phyloP scores from a whole-genome alignment of 1,140 invertebrate genomes.

The Bombus polaris region DNA sequence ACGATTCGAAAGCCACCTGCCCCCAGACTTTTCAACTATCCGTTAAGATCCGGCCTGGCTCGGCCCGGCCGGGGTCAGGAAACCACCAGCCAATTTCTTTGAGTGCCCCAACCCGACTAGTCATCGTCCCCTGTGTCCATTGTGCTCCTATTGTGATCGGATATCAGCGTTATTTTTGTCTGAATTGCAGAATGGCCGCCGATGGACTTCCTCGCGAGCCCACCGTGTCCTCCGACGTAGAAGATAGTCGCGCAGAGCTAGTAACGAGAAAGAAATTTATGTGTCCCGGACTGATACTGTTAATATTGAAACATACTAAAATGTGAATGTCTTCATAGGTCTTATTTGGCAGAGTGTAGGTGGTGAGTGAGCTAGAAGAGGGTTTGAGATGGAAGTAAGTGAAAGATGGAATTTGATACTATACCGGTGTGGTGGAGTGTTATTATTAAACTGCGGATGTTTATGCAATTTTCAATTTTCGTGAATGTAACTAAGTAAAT shows the following conservation, averaged over 20 bases:
- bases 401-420: no score
- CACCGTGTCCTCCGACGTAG: neutral
- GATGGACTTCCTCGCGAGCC: slow-evolving; percentile 5
- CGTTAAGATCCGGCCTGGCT: slow-evolving; percentile 59
- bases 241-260: neutral
- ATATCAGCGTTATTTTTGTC: slow-evolving; percentile 75
- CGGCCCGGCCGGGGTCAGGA: slow-evolving; percentile 68
- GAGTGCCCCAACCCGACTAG: slow-evolving; percentile 75
- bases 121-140: slow-evolving; percentile 69
- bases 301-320: neutral
- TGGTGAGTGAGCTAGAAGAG: neutral
- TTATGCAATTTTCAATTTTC: neutral
- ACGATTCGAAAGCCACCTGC: slow-evolving; percentile 70
- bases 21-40: slow-evolving; percentile 73
- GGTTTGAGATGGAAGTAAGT: neutral
- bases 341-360: neutral
- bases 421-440: neutral
- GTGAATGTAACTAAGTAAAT: no score
- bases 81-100: slow-evolving; percentile 79
- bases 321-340: neutral
- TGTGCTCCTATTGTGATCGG: slow-evolving; percentile 76
- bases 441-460: neutral
- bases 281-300: neutral
- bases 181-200: slow-evolving; percentile 63
- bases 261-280: neutral